Evolutionary conservation across 2,113 vertebrate species (phyloP), one percentile per base, ranked within the genome.

Genomic region (Irena cyanogastra): DNA sequence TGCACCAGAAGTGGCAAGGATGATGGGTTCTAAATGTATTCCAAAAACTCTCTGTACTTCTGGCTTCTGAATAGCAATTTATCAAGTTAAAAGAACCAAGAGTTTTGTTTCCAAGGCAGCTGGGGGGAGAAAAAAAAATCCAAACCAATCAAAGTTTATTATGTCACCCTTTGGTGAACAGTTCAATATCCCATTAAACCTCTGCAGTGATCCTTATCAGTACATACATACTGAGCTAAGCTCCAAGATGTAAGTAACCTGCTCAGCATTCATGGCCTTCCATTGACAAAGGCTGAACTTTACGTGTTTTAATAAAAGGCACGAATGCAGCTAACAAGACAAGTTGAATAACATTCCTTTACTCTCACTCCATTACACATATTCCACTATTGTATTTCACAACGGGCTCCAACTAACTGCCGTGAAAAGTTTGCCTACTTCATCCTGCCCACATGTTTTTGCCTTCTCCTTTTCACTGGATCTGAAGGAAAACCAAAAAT

Each of bases 111-210:
- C 44, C 31, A 90, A 71, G 8, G 33, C 19, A 35, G 18, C 47
- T n/a, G 26, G 10, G 33, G 21, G 4, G 9, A 33, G 3, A 2
- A 12, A 26, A 44, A 37, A 57, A 31, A 20, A 22, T 0, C 28
- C 28, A 54, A 39, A 20, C 33, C 31, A 33, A n/a, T 30, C 10
- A 2, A 44, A 68, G 54, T 56, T 74, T 57, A 78, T 76, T 71
- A 86, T 57, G 66, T 90, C 83, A 44, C 44, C 57, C 56, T 85
- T 95, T 64, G 60, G 45, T 42, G 68, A 91, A 45, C 45, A 89
- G 77, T 35, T 96, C 85, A 61, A 77, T 87, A 95, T 47, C 26
- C 49, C 74, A 94, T 94, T 89, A 93, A 88, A 95, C 18, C 37
- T 69, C 18, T 65, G 77, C 14, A 5, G 56, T 50, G 82, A 81